A percentile compares a stretch with the other conserved stretches of the same genome.
Conservation (phyloP, 2,888 invertebrate genomes). For the Drosophila paranaensis region DNA sequence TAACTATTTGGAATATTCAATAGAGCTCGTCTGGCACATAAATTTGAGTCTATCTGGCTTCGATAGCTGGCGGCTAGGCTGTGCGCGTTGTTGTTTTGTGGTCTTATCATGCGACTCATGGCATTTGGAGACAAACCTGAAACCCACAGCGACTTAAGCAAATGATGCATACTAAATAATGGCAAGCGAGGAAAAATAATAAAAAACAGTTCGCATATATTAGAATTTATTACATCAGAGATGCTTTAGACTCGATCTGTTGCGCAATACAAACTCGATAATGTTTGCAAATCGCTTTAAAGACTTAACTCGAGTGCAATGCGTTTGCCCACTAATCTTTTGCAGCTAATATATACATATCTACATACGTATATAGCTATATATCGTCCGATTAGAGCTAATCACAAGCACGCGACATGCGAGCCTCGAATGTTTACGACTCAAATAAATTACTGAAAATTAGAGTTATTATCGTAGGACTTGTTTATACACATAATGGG, state of each 20-base stretch:
- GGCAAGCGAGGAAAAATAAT: conserved; percentile 24
- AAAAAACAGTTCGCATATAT: conserved; percentile 50
- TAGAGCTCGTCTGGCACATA: conserved; percentile 10
- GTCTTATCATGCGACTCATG: conserved; percentile 39
- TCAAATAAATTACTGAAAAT: conserved; percentile 7
- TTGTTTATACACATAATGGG: neutral
- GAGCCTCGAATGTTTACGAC: neutral
- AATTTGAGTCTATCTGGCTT: conserved; percentile 22
- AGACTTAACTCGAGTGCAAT: conserved; percentile 11
- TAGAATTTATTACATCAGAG: conserved; percentile 59
- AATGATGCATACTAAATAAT: conserved; percentile 53
- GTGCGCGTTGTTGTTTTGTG: conserved; percentile 9
- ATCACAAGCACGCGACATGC: conserved; percentile 11
- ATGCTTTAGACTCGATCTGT: conserved; percentile 26
- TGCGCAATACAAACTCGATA: conserved; percentile 46
- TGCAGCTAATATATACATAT: neutral
- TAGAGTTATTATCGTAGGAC: neutral
- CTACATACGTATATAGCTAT: neutral
- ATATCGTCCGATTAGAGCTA: neutral
- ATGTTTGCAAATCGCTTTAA: neutral
- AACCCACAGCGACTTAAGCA: conserved; percentile 15
- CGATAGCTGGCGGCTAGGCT: conserved; percentile 6
- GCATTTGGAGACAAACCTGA: conserved; percentile 52
- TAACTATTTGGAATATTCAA: conserved; percentile 7
- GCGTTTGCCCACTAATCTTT: neutral